phyloP scores from a whole-genome alignment of 2,113 vertebrate species.

The Semicossyphus pulcher region DNA sequence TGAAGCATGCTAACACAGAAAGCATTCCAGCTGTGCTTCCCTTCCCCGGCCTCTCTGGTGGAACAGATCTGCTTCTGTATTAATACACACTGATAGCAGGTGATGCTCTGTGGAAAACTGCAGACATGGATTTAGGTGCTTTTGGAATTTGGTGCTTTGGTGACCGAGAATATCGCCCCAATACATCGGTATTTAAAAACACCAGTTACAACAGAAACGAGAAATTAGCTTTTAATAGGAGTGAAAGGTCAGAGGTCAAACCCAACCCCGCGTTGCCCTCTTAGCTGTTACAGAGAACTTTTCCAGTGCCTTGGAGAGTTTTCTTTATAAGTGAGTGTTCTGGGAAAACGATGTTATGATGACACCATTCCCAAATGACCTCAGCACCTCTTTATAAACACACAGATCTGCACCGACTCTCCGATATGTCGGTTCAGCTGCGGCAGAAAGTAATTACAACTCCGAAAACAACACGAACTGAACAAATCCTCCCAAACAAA shows the following conservation, averaged over 20 bases:
- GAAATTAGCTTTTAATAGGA: not conserved
- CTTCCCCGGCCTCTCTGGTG: too few relatives aligned
- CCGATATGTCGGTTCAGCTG: not conserved
- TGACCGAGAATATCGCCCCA: too few relatives aligned
- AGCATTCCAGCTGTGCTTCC: too few relatives aligned
- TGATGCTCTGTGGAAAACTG: too few relatives aligned
- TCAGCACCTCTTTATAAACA: too few relatives aligned
- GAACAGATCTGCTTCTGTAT: too few relatives aligned
- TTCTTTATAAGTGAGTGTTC: not conserved
- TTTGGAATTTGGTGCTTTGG: too few relatives aligned
- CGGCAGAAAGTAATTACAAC: not conserved
- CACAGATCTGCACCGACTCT: not conserved
- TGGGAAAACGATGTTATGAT: not conserved
- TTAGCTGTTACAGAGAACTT: not conserved
- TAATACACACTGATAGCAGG: too few relatives aligned
- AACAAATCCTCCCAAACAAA: not conserved
- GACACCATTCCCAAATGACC: not conserved
- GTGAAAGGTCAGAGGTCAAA: slow-evolving; percentile 20
- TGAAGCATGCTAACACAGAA: too few relatives aligned
- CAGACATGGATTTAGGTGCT: too few relatives aligned
- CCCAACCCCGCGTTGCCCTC: not conserved
- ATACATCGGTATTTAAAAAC: too few relatives aligned
- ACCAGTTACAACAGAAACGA: too few relatives aligned
- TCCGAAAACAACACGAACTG: not conserved
- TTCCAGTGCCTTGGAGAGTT: not conserved